phyloP scores from a whole-genome alignment of 2,113 vertebrate species.

The Equus quagga region DNA sequence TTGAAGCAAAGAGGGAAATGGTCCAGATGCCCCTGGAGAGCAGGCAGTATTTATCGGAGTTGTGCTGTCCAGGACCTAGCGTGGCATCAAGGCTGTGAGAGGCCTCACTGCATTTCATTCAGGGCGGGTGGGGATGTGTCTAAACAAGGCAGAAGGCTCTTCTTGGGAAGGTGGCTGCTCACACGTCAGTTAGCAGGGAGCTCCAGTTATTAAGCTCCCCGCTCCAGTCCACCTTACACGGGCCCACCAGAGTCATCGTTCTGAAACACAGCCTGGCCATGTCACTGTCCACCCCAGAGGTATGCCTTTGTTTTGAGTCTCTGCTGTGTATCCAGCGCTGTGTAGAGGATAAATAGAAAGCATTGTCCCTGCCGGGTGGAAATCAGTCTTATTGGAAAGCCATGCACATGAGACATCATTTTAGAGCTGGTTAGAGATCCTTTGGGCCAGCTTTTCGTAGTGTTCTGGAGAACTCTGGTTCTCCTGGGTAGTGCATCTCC shows the following conservation, averaged over 20 bases:
- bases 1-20: background rate
- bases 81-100: background rate
- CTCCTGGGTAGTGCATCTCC: background rate
- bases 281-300: background rate
- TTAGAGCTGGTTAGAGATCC: background rate
- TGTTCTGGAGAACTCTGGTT: background rate
- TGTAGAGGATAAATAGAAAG: background rate
- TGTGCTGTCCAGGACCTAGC: background rate
- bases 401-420: background rate
- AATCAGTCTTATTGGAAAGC: constrained; percentile 21
- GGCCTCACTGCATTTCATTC: background rate
- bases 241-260: background rate
- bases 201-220: background rate
- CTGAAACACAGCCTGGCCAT: background rate
- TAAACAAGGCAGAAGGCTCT: background rate
- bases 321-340: background rate
- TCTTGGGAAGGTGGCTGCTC: constrained; percentile 1
- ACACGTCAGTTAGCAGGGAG: background rate
- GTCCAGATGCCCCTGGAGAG: background rate
- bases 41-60: constrained; percentile 14
- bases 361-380: background rate
- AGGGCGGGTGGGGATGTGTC: background rate
- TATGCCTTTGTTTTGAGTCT: background rate
- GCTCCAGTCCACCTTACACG: background rate
- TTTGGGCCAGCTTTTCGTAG: background rate